A percentile compares a stretch with the other conserved stretches of the same genome.
phyloP scores from a whole-genome alignment of 1,140 invertebrate species.

The Caenorhabditis tropicalis region DNA sequence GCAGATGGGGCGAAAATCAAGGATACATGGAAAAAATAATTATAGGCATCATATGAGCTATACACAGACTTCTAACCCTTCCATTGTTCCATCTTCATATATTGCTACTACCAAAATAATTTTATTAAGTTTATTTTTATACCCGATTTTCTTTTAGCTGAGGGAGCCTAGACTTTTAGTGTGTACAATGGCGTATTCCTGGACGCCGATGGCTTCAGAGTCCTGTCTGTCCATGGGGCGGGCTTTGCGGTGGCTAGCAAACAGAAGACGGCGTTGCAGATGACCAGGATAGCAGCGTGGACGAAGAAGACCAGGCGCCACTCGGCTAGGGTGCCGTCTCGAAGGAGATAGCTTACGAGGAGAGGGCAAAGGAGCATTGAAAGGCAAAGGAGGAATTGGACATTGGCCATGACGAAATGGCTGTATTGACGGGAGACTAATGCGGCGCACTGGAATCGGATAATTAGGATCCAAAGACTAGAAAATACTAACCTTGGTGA shows the following conservation, averaged over 20 bases:
- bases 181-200: neutral
- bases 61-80: too few species aligned
- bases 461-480: too few species aligned
- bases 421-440: slow-evolving; percentile 68
- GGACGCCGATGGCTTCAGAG: neutral
- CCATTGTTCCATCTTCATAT: too few species aligned
- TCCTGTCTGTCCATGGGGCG: slow-evolving; percentile 63
- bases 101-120: too few species aligned
- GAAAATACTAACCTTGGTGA: slow-evolving; percentile 47
- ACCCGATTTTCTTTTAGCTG: too few species aligned
- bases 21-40: too few species aligned
- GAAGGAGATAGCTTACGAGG: slow-evolving; percentile 57
- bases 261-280: slow-evolving; percentile 68
- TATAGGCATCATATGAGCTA: too few species aligned
- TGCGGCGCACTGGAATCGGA: slow-evolving; percentile 46
- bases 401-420: slow-evolving; percentile 70
- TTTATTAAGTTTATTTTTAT: too few species aligned
- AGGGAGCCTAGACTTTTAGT: neutral
- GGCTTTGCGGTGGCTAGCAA: slow-evolving; percentile 60
- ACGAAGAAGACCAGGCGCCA: slow-evolving; percentile 68
- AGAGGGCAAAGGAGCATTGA: slow-evolving; percentile 67
- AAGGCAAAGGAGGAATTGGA: slow-evolving; percentile 69
- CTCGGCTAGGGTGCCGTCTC: slow-evolving; percentile 32
- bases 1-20: too few species aligned
- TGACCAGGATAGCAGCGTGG: slow-evolving; percentile 63